Base-by-base conservation (phyloP, 2,888 invertebrate genomes). In the Philaethria dido region DNA sequence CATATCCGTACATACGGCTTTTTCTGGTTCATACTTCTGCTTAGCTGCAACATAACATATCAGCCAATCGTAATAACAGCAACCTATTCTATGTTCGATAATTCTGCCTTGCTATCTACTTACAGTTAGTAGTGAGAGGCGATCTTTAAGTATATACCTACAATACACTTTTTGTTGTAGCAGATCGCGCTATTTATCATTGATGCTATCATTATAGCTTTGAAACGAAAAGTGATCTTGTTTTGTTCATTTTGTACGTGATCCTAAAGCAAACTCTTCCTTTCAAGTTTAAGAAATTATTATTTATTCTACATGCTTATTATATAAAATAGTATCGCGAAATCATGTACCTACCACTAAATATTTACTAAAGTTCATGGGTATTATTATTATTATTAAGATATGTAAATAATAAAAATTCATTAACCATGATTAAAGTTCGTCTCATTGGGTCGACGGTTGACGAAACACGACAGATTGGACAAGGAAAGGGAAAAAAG, bases 201-300 rank as follows among this genome's bases (percentile, higher is more conserved):
- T 73, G 78, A 80, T 80, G 77, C 74, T 81, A 83, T 83, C 80
- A 84, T 83, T 83, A 83, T 75, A 79, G 73, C 77, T 76, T 77
- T 76, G 80, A 84, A 86, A 85, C 77, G 81, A 85, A 87, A 86
- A 85, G 83, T 84, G 82, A 83, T 80, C 80, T 82, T 76, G 71
- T 72, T 77, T 75, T 72, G 45, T 71, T 57, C 57, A 4, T 75
- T 75, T 74, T 75, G 77, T 76, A 78, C 75, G 71, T 76, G 77
- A 76, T 83, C 80, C 83, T 77, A 76, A 75, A 76, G 75, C 75
- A 66, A 76, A 77, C 82, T 83, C 77, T 85, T 82, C 81, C 86
- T 87, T 87, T 87, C 85, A 79, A 83, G 81, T 47, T 48, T 39
- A 22, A 18, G n/a, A 5, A 39, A 29, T n/a, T 42, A 22, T 42